These are phyloP conservation scores for Casuarius casuarius DNA, from an alignment of 2,113 vertebrate species.

Conservation along the genomic window DNA sequence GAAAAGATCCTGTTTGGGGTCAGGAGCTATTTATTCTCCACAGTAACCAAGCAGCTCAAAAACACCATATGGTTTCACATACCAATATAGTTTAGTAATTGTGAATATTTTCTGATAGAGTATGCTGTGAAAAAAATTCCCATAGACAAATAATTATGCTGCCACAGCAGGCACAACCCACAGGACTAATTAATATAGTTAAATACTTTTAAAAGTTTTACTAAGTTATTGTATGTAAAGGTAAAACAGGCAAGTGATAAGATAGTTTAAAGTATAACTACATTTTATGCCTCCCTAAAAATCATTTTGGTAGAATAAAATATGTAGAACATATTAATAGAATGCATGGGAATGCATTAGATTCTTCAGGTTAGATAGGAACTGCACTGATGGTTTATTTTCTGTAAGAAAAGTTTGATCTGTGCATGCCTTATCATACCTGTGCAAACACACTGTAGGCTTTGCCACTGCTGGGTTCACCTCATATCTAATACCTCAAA, in stretches of 20 bases:
- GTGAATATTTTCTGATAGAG: neutral
- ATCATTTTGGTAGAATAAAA: neutral
- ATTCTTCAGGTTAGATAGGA: neutral
- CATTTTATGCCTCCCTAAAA: neutral
- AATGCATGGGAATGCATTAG: neutral
- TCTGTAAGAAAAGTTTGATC: neutral
- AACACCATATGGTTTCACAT: conserved; percentile 47
- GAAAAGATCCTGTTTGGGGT: conserved; percentile 50
- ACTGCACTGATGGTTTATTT: neutral
- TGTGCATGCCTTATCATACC: neutral
- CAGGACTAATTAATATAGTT: neutral
- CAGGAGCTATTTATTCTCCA: conserved; percentile 52
- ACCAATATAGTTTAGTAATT: conserved; percentile 45
- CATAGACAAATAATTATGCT: conserved; percentile 32
- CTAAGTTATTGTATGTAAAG: fast-evolving
- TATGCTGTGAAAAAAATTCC: conserved; percentile 8
- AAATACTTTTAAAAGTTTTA: neutral
- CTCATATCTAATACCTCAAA: neutral
- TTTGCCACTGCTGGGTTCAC: neutral
- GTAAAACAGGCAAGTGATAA: neutral
- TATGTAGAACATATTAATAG: neutral
- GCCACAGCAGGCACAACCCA: neutral
- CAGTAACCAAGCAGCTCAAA: conserved; percentile 53
- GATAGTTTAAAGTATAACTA: neutral
- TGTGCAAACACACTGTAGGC: neutral